Conservation (phyloP, 2,797 vertebrate genomes). For the Pangasius sanitwongsei region DNA sequence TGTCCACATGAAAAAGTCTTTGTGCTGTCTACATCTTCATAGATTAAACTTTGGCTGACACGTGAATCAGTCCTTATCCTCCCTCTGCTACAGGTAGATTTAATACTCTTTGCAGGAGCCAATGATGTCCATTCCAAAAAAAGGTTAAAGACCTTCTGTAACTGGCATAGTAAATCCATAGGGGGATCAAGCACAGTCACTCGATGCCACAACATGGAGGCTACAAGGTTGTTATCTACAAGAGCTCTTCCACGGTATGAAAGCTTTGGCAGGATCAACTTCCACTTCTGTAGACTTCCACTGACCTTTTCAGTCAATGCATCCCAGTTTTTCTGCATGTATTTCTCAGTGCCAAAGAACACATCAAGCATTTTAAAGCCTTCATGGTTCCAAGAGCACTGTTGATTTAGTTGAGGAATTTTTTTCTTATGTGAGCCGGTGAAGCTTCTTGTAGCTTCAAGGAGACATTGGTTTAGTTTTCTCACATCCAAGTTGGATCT, state of each 20-base stretch:
- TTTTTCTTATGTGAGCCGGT: not conserved
- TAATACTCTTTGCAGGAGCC: not conserved
- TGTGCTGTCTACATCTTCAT: too few relatives aligned
- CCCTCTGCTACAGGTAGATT: too few relatives aligned
- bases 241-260: not conserved
- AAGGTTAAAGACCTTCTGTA: not conserved
- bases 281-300: not conserved
- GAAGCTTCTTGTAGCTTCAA: not conserved
- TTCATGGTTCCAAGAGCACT: not conserved
- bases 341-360: not conserved
- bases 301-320: not conserved
- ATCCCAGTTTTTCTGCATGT: not conserved
- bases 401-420: not conserved
- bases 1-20: too few relatives aligned
- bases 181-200: too few relatives aligned
- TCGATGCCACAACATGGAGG: not conserved
- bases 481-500: not conserved
- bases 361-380: not conserved
- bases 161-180: not conserved
- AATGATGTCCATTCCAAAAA: not conserved
- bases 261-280: not conserved
- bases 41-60: too few relatives aligned
- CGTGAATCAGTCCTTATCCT: too few relatives aligned
- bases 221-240: not conserved
- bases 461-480: not conserved